Evolutionary conservation across 2,113 vertebrate genomes (phyloP).

Genomic region (Myxocyprinus asiaticus): DNA sequence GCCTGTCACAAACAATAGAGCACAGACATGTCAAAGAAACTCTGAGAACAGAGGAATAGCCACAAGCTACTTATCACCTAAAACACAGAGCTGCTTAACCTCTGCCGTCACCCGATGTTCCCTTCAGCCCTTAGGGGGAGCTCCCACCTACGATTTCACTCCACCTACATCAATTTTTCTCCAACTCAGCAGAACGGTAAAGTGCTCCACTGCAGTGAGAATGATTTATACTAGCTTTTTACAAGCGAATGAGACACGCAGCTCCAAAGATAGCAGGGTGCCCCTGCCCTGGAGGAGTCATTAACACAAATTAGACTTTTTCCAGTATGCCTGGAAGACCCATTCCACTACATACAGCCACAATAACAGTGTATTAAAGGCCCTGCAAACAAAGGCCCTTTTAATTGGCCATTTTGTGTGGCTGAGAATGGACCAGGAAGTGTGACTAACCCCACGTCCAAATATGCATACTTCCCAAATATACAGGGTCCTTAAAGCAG

Average conservation of each 20-base stretch:
- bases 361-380: constrained; percentile 20
- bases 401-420: constrained; percentile 5
- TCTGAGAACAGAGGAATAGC: constrained; percentile 22
- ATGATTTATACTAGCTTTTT: constrained; percentile 57
- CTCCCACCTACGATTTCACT: constrained; percentile 38
- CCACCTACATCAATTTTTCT: background rate
- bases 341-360: constrained; percentile 34
- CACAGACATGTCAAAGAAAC: constrained; percentile 30
- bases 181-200: constrained; percentile 32
- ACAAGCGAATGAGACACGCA: constrained; percentile 8
- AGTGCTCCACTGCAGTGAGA: constrained; percentile 42
- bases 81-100: background rate
- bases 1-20: constrained; percentile 73
- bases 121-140: background rate
- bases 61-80: constrained; percentile 27
- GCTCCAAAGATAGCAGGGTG: constrained; percentile 37
- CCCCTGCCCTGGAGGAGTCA: constrained; percentile 32
- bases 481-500: no score
- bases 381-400: constrained; percentile 29
- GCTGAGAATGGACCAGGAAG: background rate
- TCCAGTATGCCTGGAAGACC: constrained; percentile 40
- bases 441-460: no score
- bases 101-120: background rate
- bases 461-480: no score
- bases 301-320: constrained; percentile 56